These are phyloP conservation scores for Caenorhabditis remanei DNA, from an alignment of 1,140 invertebrate species.

Conservation along the genomic window DNA sequence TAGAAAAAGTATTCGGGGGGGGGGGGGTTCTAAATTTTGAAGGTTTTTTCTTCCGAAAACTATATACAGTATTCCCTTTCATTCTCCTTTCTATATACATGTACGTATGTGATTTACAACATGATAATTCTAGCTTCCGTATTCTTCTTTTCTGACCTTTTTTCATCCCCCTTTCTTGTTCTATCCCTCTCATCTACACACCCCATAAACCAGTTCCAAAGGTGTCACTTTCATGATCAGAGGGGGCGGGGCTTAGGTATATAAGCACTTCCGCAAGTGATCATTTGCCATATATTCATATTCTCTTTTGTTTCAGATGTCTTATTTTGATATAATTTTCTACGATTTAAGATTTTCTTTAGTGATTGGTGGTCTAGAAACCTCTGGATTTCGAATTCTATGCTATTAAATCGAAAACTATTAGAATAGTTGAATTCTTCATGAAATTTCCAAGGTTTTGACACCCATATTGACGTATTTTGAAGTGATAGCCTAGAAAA, in stretches of 20 bases:
- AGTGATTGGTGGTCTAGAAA: too few relatives aligned
- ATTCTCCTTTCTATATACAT: background rate
- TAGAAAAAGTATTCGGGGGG: too few relatives aligned
- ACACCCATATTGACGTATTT: too few relatives aligned
- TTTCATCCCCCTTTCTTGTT: background rate
- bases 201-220: constrained; percentile 1
- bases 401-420: too few relatives aligned
- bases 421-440: too few relatives aligned
- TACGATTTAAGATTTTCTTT: too few relatives aligned
- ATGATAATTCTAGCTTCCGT: background rate
- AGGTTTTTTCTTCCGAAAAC: too few relatives aligned
- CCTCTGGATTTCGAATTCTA: too few relatives aligned
- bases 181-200: background rate
- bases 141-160: background rate
- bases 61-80: background rate
- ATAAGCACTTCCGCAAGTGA: background rate
- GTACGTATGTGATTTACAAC: background rate
- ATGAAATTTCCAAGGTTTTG: too few relatives aligned
- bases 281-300: background rate
- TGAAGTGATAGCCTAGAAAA: too few relatives aligned
- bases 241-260: background rate
- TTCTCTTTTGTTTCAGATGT: background rate
- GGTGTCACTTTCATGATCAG: constrained; percentile 36
- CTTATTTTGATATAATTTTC: too few relatives aligned
- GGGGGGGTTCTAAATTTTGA: too few relatives aligned